These are phyloP conservation scores for Enhydra lutris DNA, from an alignment of 2,113 vertebrate species.

Conservation along the genomic window DNA sequence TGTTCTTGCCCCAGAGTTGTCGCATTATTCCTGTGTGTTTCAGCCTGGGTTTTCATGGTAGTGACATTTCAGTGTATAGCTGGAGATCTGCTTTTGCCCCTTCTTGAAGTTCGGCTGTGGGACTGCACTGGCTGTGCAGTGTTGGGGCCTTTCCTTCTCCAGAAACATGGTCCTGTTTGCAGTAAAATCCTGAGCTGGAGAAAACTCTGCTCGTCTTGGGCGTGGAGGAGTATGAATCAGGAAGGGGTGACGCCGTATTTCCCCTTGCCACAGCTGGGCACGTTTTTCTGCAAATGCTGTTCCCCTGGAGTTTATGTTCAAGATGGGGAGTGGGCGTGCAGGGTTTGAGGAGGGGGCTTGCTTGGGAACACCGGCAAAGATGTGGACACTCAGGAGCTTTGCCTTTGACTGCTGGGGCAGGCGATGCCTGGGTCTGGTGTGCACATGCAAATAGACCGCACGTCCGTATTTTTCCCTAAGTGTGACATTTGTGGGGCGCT, in stretches of 20 bases:
- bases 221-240: accelerated
- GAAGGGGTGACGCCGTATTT: accelerated
- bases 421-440: accelerated
- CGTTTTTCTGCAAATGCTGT: background rate
- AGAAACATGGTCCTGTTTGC: background rate
- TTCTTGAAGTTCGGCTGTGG: background rate
- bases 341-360: background rate
- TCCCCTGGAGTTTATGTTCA: background rate
- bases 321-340: background rate
- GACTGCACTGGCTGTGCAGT: background rate
- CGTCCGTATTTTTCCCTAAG: background rate
- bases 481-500: background rate
- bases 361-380: background rate
- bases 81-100: background rate
- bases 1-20: background rate
- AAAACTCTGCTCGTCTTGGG: background rate
- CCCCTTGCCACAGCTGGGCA: background rate
- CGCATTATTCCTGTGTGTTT: accelerated
- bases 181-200: background rate
- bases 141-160: background rate
- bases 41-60: background rate
- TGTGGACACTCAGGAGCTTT: background rate
- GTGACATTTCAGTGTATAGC: accelerated
- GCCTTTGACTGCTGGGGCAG: background rate
- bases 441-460: no score